Conservation (phyloP, 2,888 invertebrate genomes). For the Acanthococcus lagerstroemiae region DNA sequence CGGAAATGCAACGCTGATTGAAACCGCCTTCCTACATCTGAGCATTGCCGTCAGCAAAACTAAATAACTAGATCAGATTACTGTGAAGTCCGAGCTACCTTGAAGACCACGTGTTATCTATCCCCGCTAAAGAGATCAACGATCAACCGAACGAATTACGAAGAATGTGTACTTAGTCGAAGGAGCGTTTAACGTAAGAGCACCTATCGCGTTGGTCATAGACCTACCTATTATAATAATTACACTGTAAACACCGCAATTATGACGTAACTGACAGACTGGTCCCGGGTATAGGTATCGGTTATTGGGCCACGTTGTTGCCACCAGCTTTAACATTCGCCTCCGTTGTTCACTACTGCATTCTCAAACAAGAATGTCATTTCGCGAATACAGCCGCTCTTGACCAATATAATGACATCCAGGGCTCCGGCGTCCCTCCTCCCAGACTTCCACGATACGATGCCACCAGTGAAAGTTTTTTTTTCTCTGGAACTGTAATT, state of each 20-base stretch:
- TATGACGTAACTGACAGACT: slow-evolving; percentile 1
- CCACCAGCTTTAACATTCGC: not conserved
- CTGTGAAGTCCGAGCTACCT: too few relatives aligned
- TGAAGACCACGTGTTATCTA: too few relatives aligned
- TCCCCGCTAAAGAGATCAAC: not conserved
- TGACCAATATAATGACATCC: slow-evolving; percentile 15
- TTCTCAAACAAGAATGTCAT: not conserved
- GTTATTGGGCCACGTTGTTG: slow-evolving; percentile 18
- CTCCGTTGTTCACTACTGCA: not conserved
- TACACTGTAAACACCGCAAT: not conserved
- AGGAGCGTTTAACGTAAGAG: not conserved
- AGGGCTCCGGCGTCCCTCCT: too few relatives aligned
- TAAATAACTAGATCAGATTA: too few relatives aligned
- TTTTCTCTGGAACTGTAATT: too few relatives aligned
- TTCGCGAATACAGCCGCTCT: slow-evolving; percentile 3
- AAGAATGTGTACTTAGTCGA: not conserved
- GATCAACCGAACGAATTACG: not conserved
- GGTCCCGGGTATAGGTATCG: not conserved
- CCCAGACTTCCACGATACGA: too few relatives aligned
- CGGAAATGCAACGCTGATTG: too few relatives aligned
- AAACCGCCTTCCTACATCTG: too few relatives aligned
- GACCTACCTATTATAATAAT: not conserved
- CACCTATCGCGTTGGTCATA: not conserved
- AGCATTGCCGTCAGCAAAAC: too few relatives aligned
- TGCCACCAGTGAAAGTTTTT: too few relatives aligned